Percentiles rank a stretch among this genome's conserved stretches.
Evolutionary conservation across 2,113 vertebrate genomes (phyloP).

Genomic region (Pluvialis apricaria): DNA sequence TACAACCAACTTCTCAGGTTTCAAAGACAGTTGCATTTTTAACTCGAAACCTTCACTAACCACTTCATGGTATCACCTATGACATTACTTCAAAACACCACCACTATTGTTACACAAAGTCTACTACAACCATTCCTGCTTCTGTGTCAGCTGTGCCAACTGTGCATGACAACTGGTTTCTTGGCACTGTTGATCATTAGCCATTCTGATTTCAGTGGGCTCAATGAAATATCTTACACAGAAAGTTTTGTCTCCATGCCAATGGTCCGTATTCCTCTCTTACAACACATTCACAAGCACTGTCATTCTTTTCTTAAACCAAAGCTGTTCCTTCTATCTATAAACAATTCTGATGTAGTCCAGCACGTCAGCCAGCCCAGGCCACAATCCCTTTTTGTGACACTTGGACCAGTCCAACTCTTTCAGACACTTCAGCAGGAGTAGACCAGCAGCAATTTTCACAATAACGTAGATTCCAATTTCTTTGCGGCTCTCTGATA

Average conservation of each 20-base stretch:
- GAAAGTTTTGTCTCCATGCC: not conserved
- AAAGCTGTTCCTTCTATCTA: not conserved
- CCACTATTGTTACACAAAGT: not conserved
- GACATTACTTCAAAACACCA: not conserved
- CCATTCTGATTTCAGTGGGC: not conserved
- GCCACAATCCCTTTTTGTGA: not conserved
- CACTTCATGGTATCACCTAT: not conserved
- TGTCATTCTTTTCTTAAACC: not conserved
- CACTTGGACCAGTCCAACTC: not conserved
- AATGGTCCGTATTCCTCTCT: not conserved
- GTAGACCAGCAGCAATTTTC: not conserved
- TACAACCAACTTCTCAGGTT: not conserved
- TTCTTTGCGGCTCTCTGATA: not conserved
- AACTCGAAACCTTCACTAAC: not conserved
- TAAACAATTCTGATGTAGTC: not conserved
- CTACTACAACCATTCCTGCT: not conserved
- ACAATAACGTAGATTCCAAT: not conserved
- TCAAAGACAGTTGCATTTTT: not conserved
- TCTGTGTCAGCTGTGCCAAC: not conserved
- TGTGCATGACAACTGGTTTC: not conserved
- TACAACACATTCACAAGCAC: not conserved
- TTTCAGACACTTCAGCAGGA: not conserved
- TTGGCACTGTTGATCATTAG: not conserved
- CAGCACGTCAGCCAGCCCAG: not conserved
- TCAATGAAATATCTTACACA: not conserved